Base-by-base conservation (phyloP, 2,113 vertebrate genomes). In the Gallinago media region DNA sequence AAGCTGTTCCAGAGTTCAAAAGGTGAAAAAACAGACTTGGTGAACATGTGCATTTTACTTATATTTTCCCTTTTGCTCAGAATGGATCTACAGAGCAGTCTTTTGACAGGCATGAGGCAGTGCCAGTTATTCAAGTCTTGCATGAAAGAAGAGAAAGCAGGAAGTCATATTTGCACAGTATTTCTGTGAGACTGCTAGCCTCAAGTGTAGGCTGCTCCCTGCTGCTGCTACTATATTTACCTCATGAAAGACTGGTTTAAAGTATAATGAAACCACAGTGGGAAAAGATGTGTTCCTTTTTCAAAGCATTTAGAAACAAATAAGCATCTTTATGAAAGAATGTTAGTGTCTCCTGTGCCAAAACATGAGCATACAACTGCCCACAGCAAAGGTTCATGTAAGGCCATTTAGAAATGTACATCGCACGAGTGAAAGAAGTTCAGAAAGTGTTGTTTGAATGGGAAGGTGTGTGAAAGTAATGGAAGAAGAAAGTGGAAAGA, bases 111-210 rank as follows among this genome's bases (percentile, higher is more conserved):
- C 86, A 40, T 62, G 77, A 86, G 36, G 90, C 84, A 71, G 15
- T 85, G 85, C 84, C 62, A 72, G 49, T 40, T 78, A 54, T 72
- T 89, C 67, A 66, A 81, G 75, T 75, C 83, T 89, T 91, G 55
- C 25, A 42, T 25, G 50, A 65, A 88, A 67, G 32, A 75, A 44
- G 58, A 91, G 66, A 81, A 93, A 81, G 88, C 49, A 25, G 83
- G 25, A 71, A 95, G 67, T 80, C 3, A 1, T 83, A 86, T 84
- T 87, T 86, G 76, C 32, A 32, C 58, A 77, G 73, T 63, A 65
- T 92, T 96, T 94, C 85, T 91, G 91, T 68, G 88, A 92, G 91
- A 87, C 88, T 95, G 95, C 88, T 86, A 94, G 85, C 72, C 76
- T 90, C 83, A 73, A 91, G 88, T 93, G 88, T 86, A 78, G 92